Conservation (phyloP, 2,113 vertebrate genomes). For the Corythaeola cristata region DNA sequence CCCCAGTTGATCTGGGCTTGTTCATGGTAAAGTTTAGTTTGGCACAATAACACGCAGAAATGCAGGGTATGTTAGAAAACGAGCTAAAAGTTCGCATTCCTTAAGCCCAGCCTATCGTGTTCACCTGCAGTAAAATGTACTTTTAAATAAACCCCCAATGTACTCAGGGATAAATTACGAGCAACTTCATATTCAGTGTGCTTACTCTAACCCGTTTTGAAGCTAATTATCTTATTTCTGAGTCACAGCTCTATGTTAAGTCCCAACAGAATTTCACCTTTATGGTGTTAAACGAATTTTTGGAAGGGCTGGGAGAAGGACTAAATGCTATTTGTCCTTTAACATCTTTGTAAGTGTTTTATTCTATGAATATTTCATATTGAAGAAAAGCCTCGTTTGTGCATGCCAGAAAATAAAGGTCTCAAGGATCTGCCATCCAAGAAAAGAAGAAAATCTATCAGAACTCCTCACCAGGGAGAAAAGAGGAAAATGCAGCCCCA, state of each 20-base stretch:
- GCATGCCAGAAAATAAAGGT: not conserved
- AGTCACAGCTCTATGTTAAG: not conserved
- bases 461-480: not conserved
- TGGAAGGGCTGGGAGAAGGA: not conserved
- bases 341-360: not conserved
- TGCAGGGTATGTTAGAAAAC: not conserved
- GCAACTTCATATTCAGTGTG: not conserved
- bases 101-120: not conserved
- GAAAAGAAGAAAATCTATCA: not conserved
- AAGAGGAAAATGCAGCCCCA: not conserved
- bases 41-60: not conserved
- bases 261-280: not conserved
- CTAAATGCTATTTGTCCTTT: not conserved
- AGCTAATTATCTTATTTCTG: not conserved
- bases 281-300: not conserved
- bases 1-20: not conserved
- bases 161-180: not conserved
- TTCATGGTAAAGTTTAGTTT: not conserved
- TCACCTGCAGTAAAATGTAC: not conserved
- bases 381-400: slow-evolving; percentile 11
- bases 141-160: not conserved
- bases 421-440: not conserved
- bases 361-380: not conserved
- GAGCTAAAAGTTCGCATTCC: not conserved
- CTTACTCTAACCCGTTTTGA: not conserved